These are phyloP conservation scores for Mixornis gularis DNA, from an alignment of 2,113 vertebrate species.

Conservation along the genomic window DNA sequence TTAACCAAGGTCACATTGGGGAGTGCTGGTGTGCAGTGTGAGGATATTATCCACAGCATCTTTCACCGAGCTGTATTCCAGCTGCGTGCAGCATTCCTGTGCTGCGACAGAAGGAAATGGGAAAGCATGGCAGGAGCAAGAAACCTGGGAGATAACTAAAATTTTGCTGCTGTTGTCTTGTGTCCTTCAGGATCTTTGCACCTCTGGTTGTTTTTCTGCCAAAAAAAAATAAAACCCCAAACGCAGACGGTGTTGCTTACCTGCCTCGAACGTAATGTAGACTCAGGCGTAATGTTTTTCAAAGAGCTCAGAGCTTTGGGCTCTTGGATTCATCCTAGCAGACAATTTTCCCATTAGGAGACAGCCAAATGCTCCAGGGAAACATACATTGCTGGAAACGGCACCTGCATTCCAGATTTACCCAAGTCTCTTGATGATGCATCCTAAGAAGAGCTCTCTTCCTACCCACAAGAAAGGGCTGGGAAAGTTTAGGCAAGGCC, in stretches of 20 bases:
- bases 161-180: neutral
- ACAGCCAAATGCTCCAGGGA: constrained; percentile 58
- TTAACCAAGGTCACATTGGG: constrained; percentile 47
- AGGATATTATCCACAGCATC: neutral
- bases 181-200: neutral
- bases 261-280: neutral
- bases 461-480: constrained; percentile 59
- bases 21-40: neutral
- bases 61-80: neutral
- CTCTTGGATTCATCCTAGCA: constrained; percentile 9
- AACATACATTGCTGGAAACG: neutral
- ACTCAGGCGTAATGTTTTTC: neutral
- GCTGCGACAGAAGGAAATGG: neutral
- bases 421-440: constrained; percentile 46
- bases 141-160: neutral
- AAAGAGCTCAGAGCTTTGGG: constrained; percentile 17
- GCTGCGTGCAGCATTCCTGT: neutral
- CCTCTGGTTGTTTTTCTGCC: neutral
- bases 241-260: neutral
- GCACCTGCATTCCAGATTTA: constrained; percentile 37
- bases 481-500: constrained; percentile 36
- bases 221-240: neutral
- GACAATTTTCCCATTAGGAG: constrained; percentile 46
- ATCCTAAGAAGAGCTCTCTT: constrained; percentile 29
- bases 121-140: neutral